Conservation (phyloP, 2,113 vertebrate genomes). For the Dascyllus trimaculatus region DNA sequence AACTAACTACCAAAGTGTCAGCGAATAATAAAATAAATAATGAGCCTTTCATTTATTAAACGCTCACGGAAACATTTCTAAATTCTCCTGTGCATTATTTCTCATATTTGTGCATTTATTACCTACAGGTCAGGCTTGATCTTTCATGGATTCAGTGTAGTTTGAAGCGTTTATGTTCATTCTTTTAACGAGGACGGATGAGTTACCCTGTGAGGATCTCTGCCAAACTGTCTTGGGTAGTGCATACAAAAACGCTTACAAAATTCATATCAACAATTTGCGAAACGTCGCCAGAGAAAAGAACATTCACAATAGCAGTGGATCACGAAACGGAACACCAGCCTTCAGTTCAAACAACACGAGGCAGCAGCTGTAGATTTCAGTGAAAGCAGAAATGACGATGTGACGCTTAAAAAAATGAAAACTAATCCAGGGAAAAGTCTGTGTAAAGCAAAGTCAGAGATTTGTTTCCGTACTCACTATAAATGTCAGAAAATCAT, state of each 20-base stretch:
- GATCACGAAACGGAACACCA: conserved; percentile 15
- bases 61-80: neutral
- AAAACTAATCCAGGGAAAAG: no score
- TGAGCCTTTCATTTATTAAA: no score
- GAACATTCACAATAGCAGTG: conserved; percentile 18
- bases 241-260: neutral
- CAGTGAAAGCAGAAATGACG: neutral
- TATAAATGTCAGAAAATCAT: no score
- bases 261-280: neutral
- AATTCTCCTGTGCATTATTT: conserved; percentile 7
- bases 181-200: conserved; percentile 50
- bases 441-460: no score
- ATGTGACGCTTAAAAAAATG: no score
- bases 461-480: no score
- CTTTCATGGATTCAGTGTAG: conserved; percentile 4
- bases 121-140: conserved; percentile 3
- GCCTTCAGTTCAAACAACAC: conserved; percentile 22
- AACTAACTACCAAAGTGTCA: neutral
- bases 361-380: conserved; percentile 8
- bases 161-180: neutral
- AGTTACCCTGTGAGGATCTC: neutral
- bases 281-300: neutral
- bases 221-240: conserved; percentile 1
- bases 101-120: neutral
- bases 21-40: no score